Base-by-base conservation (phyloP, 2,797 vertebrate genomes). In the Xerus rutilus region DNA sequence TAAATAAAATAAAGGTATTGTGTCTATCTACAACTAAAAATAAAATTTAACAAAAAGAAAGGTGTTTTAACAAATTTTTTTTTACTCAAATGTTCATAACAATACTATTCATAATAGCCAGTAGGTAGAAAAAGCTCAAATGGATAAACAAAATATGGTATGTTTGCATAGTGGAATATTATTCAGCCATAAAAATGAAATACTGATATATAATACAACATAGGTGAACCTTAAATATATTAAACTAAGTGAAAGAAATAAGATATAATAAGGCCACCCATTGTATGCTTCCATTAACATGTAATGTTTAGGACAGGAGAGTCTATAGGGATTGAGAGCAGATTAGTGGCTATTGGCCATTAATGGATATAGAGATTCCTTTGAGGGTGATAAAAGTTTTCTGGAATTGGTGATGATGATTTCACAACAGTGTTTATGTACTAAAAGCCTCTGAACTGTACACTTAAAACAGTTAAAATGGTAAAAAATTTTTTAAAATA, bases 321-420 rank as follows among this genome's bases (percentile, higher is more conserved):
- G 70, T 28, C 35, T n/a, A n/a, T 64, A 81, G 73, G 83, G 49
- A 87, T 13, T 15, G 67, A 87, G 65, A 62, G 47, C 59, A 89
- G 30, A 49, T 74, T 47, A 70, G 64, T 64, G 43, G 54, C 74
- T 89, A 62, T 47, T n/a, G 39, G 35, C 39, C 39, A 39, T 88
- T 96, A 89, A 89, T 84, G 81, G 87, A 17, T 64, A 23, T 15
- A 47, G 59, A 59, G 39, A 59, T 88, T 87, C 64, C 64, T 85
- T 86, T 77, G 72, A 47, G 74, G 59, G 72, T 87, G 54, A 74
- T 92, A 59, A 64, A 84, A 93, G 47, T 84, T n/a, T 96, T 96
- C 91, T 96, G 47, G 91, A 85, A 64, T 95, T 57, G 45, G 35
- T 57, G 20, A 20, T 59, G 59, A 13, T 79, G 35, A 9, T 59